These are phyloP conservation scores for Scalopus aquaticus DNA, from an alignment of 2,113 vertebrate genomes.

Conservation along the genomic window DNA sequence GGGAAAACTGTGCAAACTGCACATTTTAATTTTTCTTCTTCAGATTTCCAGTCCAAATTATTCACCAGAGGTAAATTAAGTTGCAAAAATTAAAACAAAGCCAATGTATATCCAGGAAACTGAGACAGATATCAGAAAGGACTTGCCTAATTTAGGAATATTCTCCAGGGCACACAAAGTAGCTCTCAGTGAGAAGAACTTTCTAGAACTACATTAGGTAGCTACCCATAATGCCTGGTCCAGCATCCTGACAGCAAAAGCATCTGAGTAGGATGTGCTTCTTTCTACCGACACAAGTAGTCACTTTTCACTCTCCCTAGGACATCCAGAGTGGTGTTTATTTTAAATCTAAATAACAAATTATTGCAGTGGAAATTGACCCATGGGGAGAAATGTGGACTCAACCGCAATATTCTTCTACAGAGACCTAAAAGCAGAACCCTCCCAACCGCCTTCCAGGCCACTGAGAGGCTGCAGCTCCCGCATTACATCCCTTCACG, in stretches of 20 bases:
- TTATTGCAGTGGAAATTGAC: not conserved
- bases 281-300: not conserved
- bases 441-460: not conserved
- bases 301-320: not conserved
- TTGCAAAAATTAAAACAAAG: slow-evolving; percentile 10
- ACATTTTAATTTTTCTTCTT: not conserved
- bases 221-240: not conserved
- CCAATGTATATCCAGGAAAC: not conserved
- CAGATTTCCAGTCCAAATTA: not conserved
- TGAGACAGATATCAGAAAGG: not conserved
- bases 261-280: not conserved
- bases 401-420: not conserved
- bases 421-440: not conserved
- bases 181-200: not conserved
- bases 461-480: not conserved
- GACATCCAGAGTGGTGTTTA: not conserved
- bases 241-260: not conserved
- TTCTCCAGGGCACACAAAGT: not conserved
- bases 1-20: not conserved
- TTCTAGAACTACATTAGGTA: slow-evolving; percentile 3
- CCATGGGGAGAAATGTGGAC: not conserved
- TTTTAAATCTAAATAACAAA: not conserved
- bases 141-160: not conserved
- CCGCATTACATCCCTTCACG: too few species aligned
- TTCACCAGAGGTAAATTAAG: not conserved